These are phyloP conservation scores for Melieria omissa DNA, from an alignment of 2,888 invertebrate species.

Conservation along the genomic window DNA sequence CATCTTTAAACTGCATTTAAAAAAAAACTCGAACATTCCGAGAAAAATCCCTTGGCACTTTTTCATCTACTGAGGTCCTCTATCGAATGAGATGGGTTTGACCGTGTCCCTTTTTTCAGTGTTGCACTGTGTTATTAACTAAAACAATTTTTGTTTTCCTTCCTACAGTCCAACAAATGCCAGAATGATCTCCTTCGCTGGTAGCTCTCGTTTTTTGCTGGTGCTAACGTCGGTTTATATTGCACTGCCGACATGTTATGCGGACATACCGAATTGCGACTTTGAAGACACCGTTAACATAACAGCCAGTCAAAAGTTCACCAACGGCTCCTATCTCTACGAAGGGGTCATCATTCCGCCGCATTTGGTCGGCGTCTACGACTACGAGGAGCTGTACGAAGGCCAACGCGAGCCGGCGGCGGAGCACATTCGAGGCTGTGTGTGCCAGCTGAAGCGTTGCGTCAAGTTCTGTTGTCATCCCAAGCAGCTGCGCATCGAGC, in stretches of 20 bases:
- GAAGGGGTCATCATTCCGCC: conserved; percentile 49
- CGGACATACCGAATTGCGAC: conserved; percentile 43
- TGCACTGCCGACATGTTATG: background rate
- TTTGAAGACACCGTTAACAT: conserved; percentile 52
- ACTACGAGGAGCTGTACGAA: conserved; percentile 42
- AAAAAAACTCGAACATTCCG: no score
- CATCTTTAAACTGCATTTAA: no score
- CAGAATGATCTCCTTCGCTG: no score
- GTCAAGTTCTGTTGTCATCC: conserved; percentile 53
- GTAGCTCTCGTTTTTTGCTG: no score
- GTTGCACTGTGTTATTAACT: no score
- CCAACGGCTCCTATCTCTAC: conserved; percentile 51
- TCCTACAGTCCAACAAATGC: no score
- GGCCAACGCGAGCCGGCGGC: conserved; percentile 21
- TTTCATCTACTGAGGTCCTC: no score
- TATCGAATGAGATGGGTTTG: no score
- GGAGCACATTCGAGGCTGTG: conserved; percentile 53
- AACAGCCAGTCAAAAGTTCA: conserved; percentile 39
- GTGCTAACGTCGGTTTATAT: background rate
- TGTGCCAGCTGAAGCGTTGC: conserved; percentile 52
- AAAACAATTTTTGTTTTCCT: no score
- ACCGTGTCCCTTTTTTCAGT: no score
- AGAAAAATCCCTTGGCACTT: no score
- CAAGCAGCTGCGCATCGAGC: conserved; percentile 12
- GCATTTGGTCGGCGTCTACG: conserved; percentile 42